Percentiles rank a stretch among this genome's conserved stretches.
These are phyloP conservation scores for Trididemnum nubilum DNA, from an alignment of 23 tunicate species.

Conservation along the genomic window DNA sequence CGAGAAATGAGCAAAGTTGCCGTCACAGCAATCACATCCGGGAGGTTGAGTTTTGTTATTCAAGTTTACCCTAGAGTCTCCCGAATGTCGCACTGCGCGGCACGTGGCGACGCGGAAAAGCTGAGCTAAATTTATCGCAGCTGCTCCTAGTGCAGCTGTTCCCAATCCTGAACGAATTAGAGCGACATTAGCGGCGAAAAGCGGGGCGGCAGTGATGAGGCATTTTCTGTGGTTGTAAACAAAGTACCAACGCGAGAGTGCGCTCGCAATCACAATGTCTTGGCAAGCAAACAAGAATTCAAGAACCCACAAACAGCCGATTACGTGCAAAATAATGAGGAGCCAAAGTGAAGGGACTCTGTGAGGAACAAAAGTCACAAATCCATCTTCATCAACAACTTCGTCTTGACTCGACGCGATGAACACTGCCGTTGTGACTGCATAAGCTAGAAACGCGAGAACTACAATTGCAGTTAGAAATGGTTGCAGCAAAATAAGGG, in stretches of 20 bases:
- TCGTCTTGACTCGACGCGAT: background rate
- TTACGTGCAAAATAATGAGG: background rate
- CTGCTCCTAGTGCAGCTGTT: background rate
- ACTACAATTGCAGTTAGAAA: background rate
- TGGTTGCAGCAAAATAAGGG: background rate
- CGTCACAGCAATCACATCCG: background rate
- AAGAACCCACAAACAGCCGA: background rate
- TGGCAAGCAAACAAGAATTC: conserved; percentile 3
- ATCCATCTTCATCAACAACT: background rate
- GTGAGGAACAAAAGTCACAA: background rate
- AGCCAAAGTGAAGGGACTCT: background rate
- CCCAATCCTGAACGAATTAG: background rate
- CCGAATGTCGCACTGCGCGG: background rate
- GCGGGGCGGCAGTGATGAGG: background rate
- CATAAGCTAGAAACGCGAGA: background rate
- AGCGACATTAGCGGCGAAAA: background rate
- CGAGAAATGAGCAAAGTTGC: background rate
- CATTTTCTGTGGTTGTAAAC: background rate
- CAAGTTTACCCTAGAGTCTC: background rate
- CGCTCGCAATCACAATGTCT: background rate
- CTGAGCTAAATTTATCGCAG: background rate
- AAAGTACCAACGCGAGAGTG: background rate
- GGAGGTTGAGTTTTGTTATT: background rate
- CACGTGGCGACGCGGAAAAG: background rate
- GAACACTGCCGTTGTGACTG: background rate